Base-by-base conservation (phyloP, 2,113 vertebrate species). In the Gasterosteus aculeatus region DNA sequence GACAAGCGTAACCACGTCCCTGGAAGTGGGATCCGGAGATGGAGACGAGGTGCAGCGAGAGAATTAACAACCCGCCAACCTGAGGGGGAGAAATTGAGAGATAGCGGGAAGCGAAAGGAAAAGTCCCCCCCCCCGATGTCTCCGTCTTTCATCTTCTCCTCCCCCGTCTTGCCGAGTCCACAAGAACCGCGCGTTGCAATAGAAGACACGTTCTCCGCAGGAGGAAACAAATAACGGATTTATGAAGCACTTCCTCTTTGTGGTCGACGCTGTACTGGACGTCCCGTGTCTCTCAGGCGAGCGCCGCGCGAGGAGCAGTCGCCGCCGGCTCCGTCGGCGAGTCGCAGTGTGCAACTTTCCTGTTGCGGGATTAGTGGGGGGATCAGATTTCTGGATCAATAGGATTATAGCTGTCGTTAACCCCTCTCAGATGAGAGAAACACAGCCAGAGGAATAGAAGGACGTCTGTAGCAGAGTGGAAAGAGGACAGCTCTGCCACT, bases 301-400 rank as follows among this genome's bases (percentile, higher is more conserved):
- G 41, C 49, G 58, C 73, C 5, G 62, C 38, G 22, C 29, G 75
- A 62, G 86, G 82, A 84, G 83, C 68, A 6, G 70, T n/a, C 3
- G 69, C 75, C 38, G 10, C 33, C 7, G 47, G 46, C 29, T 2
- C 11, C 9, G 2, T 39, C 63, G 1, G 51, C 26, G 26, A 72
- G 56, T 66, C 72, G 78, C 82, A 73, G 75, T 57, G 53, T 47
- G 26, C 59, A 84, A 73, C 83, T 82, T 84, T 78, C 58, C 66
- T 58, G 77, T 82, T 66, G 54, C 39, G 42, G 85, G 89, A 90
- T 88, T 90, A 88, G 70, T 72, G 57, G 35, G 35, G 39, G 73
- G 85, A 85, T 89, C 82, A 59, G 49, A 80, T 87, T 58, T 84
- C 76, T 18, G 68, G 82, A 91, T 90, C 84, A 84, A 87, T 83